phyloP scores from a whole-genome alignment of 2,888 invertebrate species.

The Agrochola lychnidis region DNA sequence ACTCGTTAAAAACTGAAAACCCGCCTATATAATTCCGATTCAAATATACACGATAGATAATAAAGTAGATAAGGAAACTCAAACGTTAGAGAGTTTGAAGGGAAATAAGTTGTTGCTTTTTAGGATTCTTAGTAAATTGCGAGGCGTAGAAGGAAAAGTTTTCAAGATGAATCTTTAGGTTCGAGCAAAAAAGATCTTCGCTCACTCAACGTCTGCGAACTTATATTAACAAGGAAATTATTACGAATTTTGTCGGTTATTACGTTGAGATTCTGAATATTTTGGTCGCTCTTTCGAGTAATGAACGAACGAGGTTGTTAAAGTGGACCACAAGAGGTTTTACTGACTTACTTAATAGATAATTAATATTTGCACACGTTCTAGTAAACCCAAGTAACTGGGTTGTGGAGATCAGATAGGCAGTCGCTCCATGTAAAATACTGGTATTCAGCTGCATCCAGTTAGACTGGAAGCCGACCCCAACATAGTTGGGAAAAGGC shows the following conservation, averaged over 20 bases:
- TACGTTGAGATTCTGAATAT: slow-evolving; percentile 22
- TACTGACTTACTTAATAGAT: background rate
- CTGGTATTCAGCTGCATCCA: background rate
- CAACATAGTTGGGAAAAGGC: background rate
- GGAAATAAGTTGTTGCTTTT: slow-evolving; percentile 60
- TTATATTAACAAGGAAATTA: slow-evolving; percentile 64
- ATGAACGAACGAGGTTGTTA: background rate
- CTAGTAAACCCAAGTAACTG: background rate
- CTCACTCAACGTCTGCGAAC: slow-evolving; percentile 58
- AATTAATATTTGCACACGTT: background rate
- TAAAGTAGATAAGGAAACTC: slow-evolving; percentile 30
- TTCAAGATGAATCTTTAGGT: slow-evolving; percentile 46
- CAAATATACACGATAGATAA: slow-evolving; percentile 34
- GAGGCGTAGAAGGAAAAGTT: slow-evolving; percentile 43
- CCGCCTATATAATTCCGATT: background rate
- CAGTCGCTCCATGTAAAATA: background rate
- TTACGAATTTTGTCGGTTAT: slow-evolving; percentile 58
- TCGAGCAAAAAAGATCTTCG: slow-evolving; percentile 49
- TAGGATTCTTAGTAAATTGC: slow-evolving; percentile 55
- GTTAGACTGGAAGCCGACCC: background rate
- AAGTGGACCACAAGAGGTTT: background rate
- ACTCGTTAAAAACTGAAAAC: background rate
- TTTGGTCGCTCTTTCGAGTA: slow-evolving; percentile 9
- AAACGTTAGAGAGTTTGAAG: slow-evolving; percentile 35
- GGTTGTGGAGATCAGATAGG: background rate